Base-by-base conservation (phyloP, 2,797 vertebrate species). In the Todus mexicanus region DNA sequence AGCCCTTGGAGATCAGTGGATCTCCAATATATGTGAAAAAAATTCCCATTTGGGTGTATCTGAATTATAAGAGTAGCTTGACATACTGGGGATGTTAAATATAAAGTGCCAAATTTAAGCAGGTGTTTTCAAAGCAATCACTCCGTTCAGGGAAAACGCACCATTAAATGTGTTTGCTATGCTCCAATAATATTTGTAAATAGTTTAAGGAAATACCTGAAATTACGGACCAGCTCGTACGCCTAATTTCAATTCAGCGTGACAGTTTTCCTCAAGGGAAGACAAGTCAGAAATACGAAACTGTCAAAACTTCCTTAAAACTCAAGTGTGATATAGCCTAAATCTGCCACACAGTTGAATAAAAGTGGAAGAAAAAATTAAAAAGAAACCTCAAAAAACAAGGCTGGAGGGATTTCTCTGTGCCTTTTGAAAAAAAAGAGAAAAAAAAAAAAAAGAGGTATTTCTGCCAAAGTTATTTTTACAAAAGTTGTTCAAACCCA, bases 141-240 rank as follows among this genome's bases (percentile, higher is more conserved):
- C 6, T 64, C 11, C 12, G 10, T 56, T 85, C n/a, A 53, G 35
- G 27, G 54, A 75, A 54, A 75, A 82, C 1, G 10, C 6, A 83
- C 5, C 9, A 53, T 8, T 26, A 15, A 5, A 78, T 66, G 14
- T n/a, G 43, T 50, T 76, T 63, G 31, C 69, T 71, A 61, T n/a
- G 27, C 48, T 91, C 38, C 37, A 71, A 29, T 18, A 78, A n/a
- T 37, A 76, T 47, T 51, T 54, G 68, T 47, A 79, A 93, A 82
- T 16, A 86, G 68, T 79, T 92, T 31, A 80, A 88, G 69, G 74
- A 83, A 95, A 83, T 50, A 92, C 42, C 57, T 94, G 85, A 50
- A 92, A 90, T 78, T 57, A 48, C 33, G 70, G 65, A 59, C 17
- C 45, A 86, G 61, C 37, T 48, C 43, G 16, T 40, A 42, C 8